phyloP scores from a whole-genome alignment of 2,113 vertebrate genomes.

The Ceyx melanurus region DNA sequence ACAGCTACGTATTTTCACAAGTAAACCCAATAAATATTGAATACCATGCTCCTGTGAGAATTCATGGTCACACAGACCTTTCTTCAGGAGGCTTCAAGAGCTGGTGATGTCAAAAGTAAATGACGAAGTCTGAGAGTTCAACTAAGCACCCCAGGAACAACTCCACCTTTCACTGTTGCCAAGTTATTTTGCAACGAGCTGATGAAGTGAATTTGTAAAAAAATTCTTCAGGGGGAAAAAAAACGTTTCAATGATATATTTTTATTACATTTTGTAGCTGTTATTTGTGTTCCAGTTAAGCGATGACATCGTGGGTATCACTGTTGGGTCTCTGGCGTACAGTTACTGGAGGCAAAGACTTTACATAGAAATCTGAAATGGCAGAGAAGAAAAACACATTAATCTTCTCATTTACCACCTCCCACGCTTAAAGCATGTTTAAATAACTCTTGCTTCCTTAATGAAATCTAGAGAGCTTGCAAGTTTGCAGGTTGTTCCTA shows the following conservation, averaged over 20 bases:
- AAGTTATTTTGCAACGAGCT: background rate
- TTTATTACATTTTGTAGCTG: background rate
- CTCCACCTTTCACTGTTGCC: background rate
- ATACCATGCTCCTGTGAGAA: background rate
- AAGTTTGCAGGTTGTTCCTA: background rate
- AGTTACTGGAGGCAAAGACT: constrained; percentile 75
- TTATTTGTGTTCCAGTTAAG: constrained; percentile 41
- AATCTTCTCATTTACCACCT: background rate
- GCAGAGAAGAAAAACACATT: constrained; percentile 26
- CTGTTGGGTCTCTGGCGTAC: constrained; percentile 75
- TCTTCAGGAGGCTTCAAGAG: background rate
- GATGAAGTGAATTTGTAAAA: background rate
- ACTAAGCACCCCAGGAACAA: background rate
- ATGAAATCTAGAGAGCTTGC: background rate
- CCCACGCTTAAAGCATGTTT: background rate
- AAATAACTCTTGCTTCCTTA: background rate
- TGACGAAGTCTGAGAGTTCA: background rate
- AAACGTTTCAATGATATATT: background rate
- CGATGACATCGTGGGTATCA: constrained; percentile 74
- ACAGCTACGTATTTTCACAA: background rate
- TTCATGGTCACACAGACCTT: background rate
- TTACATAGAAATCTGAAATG: constrained; percentile 78
- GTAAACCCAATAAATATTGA: background rate
- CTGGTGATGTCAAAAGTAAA: constrained; percentile 14
- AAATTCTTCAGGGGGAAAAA: background rate